Evolutionary conservation across 2,113 vertebrate species (phyloP).

Genomic region (Zosterops lateralis): DNA sequence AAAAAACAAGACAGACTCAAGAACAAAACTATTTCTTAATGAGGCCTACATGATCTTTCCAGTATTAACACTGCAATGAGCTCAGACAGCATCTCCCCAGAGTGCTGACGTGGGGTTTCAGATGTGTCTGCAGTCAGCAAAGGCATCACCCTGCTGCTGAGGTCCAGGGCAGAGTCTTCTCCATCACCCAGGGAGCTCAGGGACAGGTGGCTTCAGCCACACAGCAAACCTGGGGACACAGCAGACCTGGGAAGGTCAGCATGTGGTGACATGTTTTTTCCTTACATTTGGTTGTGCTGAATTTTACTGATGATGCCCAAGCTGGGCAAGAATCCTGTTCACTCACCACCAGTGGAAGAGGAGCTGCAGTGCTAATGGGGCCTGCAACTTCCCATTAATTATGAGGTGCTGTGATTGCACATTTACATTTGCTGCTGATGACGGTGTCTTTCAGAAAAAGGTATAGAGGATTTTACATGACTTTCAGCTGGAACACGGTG

Average conservation of each 20-base stretch:
- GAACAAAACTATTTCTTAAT: slow-evolving; percentile 45
- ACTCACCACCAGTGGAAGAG: background rate
- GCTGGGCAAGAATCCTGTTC: background rate
- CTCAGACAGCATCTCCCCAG: slow-evolving; percentile 40
- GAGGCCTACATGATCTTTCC: slow-evolving; percentile 27
- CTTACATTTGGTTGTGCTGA: background rate
- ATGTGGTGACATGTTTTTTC: background rate
- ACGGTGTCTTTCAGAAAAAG: slow-evolving; percentile 3
- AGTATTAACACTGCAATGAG: slow-evolving; percentile 1
- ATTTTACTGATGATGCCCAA: background rate
- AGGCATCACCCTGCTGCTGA: background rate
- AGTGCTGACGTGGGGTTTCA: slow-evolving; percentile 7
- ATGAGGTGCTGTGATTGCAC: slow-evolving; percentile 28
- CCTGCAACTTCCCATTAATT: background rate
- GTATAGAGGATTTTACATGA: slow-evolving; percentile 14
- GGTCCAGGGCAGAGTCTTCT: background rate
- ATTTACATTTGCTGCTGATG: slow-evolving; percentile 41
- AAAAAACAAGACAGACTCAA: background rate
- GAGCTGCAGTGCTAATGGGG: background rate
- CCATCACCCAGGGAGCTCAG: background rate
- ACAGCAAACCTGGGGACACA: background rate
- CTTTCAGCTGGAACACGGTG: slow-evolving; percentile 55
- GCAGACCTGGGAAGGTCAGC: background rate
- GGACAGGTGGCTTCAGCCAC: background rate
- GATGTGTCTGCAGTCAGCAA: background rate